Percentiles rank a stretch among this genome's conserved stretches.
phyloP scores from a whole-genome alignment of 2,888 invertebrate genomes.

The Rhorus exstirpatorius region DNA sequence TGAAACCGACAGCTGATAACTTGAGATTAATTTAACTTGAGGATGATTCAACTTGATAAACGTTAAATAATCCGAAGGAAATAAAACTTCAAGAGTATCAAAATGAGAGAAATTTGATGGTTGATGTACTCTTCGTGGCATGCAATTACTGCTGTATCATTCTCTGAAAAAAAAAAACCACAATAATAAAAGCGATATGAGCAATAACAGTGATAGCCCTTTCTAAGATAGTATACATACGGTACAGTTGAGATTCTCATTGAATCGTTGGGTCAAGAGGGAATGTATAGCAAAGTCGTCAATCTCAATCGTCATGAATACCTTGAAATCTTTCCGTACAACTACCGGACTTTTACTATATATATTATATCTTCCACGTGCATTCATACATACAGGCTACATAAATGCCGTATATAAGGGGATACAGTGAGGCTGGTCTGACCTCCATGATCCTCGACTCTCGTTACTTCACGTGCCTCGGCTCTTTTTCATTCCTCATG shows the following conservation, averaged over 20 bases:
- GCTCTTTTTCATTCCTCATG: constrained; percentile 39
- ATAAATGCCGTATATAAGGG: neutral
- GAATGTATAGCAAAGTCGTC: constrained; percentile 29
- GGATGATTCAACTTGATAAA: neutral
- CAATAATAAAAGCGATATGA: neutral
- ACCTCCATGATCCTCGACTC: constrained; percentile 49
- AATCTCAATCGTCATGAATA: constrained; percentile 40
- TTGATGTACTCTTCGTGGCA: neutral
- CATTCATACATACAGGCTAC: constrained; percentile 13
- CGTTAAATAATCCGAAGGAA: neutral
- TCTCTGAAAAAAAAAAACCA: neutral
- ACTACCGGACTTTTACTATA: neutral
- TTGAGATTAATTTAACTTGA: neutral
- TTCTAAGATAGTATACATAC: neutral
- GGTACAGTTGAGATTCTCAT: constrained; percentile 10
- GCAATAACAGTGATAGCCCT: constrained; percentile 26
- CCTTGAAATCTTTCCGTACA: constrained; percentile 34
- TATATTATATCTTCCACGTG: constrained; percentile 17
- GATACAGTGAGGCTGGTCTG: constrained; percentile 40
- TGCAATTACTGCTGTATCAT: neutral
- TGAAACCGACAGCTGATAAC: neutral
- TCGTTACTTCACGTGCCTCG: constrained; percentile 47
- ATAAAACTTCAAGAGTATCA: neutral
- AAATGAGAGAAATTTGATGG: neutral
- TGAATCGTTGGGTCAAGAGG: constrained; percentile 7